Evolutionary conservation across 2,888 invertebrate species (phyloP).

Genomic region (Neria commutata): DNA sequence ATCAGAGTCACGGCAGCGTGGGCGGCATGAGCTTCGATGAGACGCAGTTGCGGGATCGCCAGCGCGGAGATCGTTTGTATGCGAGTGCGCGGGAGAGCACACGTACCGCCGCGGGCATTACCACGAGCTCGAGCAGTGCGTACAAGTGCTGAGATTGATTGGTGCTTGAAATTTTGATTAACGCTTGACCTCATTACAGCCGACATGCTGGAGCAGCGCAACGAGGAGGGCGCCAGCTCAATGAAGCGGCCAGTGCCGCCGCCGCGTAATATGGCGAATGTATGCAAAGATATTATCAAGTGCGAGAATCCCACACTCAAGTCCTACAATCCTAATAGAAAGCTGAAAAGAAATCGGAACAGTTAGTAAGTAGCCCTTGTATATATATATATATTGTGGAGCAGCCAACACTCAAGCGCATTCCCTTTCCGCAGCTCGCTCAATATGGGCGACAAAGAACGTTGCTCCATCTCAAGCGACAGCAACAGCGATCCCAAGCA

Average conservation of each 20-base stretch:
- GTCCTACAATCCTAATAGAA: conserved; percentile 61
- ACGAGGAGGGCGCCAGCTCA: conserved; percentile 45
- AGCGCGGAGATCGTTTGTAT: conserved; percentile 46
- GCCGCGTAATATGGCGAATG: conserved; percentile 42
- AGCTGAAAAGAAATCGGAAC: conserved; percentile 58
- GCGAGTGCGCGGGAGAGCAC: conserved; percentile 51
- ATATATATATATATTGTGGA: neutral
- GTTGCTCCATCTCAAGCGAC: conserved; percentile 45
- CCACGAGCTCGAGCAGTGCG: conserved; percentile 50
- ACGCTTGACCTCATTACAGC: conserved; percentile 28
- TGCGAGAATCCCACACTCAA: conserved; percentile 52
- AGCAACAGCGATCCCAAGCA: conserved; percentile 60
- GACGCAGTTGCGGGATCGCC: conserved; percentile 42
- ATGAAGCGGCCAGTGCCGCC: conserved; percentile 54
- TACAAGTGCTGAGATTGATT: neutral
- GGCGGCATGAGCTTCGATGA: conserved; percentile 48
- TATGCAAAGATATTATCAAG: conserved; percentile 46
- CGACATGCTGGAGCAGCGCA: conserved; percentile 50
- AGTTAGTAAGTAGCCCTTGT: conserved; percentile 45
- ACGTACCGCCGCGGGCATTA: conserved; percentile 44
- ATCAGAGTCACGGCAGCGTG: conserved; percentile 51
- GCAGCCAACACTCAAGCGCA: neutral
- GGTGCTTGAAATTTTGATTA: neutral
- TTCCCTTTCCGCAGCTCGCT: conserved; percentile 37
- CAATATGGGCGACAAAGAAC: conserved; percentile 37